phyloP scores from a whole-genome alignment of 2,888 invertebrate genomes.

The Apocheima hispidaria region DNA sequence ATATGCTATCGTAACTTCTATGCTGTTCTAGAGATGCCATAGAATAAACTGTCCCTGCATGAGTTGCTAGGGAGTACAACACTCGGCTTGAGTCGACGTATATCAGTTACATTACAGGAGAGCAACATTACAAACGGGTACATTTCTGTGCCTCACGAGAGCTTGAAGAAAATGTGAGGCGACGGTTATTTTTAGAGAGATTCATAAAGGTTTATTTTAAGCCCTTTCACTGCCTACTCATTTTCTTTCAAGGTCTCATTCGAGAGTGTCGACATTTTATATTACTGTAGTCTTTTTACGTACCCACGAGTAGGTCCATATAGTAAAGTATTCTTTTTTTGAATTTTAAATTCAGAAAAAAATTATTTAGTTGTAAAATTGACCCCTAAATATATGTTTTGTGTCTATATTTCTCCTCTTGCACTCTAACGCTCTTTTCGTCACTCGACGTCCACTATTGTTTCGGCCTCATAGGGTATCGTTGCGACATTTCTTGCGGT shows the following conservation, averaged over 20 bases:
- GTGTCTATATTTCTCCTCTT: no score
- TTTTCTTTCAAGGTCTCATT: conserved; percentile 31
- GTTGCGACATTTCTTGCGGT: no score
- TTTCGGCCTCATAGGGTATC: no score
- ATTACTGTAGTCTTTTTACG: neutral
- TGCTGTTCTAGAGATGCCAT: neutral
- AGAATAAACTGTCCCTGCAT: neutral
- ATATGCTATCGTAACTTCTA: neutral
- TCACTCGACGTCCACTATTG: no score
- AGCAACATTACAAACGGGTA: conserved; percentile 5
- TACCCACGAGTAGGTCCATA: neutral
- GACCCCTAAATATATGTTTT: no score
- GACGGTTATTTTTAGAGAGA: conserved; percentile 33
- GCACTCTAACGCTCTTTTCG: no score
- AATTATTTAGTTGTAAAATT: no score
- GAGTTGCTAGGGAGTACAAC: neutral
- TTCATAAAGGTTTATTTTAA: conserved; percentile 35
- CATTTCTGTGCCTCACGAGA: conserved; percentile 14
- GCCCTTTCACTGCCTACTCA: conserved; percentile 28
- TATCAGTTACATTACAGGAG: conserved; percentile 2
- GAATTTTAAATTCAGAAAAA: no score
- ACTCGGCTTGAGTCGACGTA: conserved; percentile 5
- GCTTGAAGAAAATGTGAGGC: conserved; percentile 17
- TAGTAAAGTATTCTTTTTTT: no score
- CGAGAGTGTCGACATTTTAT: conserved; percentile 8